Conservation (phyloP, 1,140 invertebrate species). For the Tachypleus tridentatus region DNA sequence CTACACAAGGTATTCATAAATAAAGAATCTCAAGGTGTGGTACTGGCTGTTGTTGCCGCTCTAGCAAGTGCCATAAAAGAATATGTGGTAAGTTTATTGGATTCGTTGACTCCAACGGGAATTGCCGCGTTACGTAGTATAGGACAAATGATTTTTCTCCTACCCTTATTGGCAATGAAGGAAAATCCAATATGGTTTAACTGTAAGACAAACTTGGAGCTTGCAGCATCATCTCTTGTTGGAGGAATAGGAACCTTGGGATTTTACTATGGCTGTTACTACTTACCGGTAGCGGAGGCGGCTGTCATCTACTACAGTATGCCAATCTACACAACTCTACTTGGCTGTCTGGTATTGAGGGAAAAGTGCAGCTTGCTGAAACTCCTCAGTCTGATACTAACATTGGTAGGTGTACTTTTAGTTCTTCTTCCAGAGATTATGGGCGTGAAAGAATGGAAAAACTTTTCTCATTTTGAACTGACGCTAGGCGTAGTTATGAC, state of each 20-base stretch:
- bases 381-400: neutral
- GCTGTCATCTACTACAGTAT: conserved; percentile 12
- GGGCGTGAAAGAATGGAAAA: neutral
- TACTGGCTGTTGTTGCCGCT: too few relatives aligned
- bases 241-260: conserved; percentile 9
- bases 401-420: conserved; percentile 1
- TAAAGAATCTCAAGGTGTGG: too few relatives aligned
- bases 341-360: conserved; percentile 8
- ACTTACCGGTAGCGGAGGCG: conserved; percentile 11
- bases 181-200: conserved; percentile 4
- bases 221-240: conserved; percentile 1
- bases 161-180: conserved; percentile 4
- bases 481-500: neutral
- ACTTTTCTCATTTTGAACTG: too few relatives aligned
- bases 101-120: conserved; percentile 8
- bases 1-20: too few relatives aligned
- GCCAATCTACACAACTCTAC: conserved; percentile 8
- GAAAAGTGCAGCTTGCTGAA: conserved; percentile 3
- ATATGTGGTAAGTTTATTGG: conserved; percentile 4
- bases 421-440: neutral
- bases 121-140: conserved; percentile 8
- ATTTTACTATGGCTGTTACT: conserved; percentile 10
- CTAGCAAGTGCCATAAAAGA: neutral
- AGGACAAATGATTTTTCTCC: conserved; percentile 4
- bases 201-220: conserved; percentile 3